phyloP scores from a whole-genome alignment of 2,113 vertebrate genomes.

The Poeciliopsis occidentalis region DNA sequence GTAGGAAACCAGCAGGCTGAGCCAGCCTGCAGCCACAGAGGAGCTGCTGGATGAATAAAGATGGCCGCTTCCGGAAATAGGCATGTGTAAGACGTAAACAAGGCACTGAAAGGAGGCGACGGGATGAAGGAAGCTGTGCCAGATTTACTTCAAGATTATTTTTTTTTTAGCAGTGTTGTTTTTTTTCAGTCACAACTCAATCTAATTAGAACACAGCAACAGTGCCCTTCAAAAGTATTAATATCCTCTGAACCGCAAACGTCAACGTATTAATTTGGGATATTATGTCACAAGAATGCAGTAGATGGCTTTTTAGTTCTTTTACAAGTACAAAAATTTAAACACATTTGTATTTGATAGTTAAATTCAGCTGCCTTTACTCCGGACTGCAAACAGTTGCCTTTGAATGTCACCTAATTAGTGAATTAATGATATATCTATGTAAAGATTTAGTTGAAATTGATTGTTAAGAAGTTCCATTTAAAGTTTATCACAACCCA shows the following conservation, averaged over 20 bases:
- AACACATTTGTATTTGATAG: background rate
- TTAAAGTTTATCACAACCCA: no score
- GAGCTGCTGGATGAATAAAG: slow-evolving; percentile 75
- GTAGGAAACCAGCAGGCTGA: slow-evolving; percentile 43
- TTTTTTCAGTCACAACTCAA: slow-evolving; percentile 20
- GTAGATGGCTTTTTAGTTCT: background rate
- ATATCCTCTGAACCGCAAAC: background rate
- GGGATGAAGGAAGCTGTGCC: slow-evolving; percentile 33
- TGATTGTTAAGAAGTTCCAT: no score
- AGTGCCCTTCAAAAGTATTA: background rate
- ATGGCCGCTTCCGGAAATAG: slow-evolving; percentile 73
- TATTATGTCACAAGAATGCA: background rate
- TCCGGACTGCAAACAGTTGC: background rate
- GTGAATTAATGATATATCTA: background rate
- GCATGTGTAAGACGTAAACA: slow-evolving; percentile 65
- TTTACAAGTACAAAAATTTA: background rate
- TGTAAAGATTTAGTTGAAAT: background rate
- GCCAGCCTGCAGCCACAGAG: slow-evolving; percentile 72
- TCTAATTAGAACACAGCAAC: slow-evolving; percentile 26
- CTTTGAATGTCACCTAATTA: background rate
- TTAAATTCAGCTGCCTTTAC: background rate
- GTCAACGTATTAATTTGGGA: background rate
- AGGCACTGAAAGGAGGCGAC: slow-evolving; percentile 38
- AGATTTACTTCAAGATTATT: slow-evolving; percentile 37
- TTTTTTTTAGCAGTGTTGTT: background rate